Conservation (phyloP, 2,113 vertebrate species). For the Ceratotherium simum region DNA sequence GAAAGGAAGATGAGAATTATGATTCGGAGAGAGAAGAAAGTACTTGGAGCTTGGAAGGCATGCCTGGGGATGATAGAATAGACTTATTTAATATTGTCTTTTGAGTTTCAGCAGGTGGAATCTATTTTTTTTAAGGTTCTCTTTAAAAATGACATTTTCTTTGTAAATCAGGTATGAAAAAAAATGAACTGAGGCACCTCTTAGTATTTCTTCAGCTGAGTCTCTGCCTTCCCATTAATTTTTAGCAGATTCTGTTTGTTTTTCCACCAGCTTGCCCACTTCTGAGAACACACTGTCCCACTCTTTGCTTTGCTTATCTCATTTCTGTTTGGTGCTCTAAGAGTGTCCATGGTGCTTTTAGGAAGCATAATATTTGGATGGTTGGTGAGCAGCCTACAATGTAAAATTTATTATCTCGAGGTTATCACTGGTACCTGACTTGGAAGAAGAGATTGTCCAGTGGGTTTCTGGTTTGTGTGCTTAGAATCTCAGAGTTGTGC, state of each 20-base stretch:
- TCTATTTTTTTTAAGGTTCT: not conserved
- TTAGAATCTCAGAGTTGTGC: not conserved
- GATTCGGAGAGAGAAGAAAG: not conserved
- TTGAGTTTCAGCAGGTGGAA: not conserved
- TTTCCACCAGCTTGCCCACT: not conserved
- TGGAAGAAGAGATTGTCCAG: not conserved
- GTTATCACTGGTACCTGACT: not conserved
- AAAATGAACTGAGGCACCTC: rapidly evolving
- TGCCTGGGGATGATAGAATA: not conserved
- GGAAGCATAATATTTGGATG: not conserved
- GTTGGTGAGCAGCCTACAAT: not conserved
- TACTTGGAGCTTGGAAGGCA: not conserved
- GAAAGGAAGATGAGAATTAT: not conserved
- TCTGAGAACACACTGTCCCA: not conserved
- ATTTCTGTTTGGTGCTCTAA: constrained; percentile 50
- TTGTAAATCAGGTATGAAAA: not conserved
- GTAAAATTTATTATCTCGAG: not conserved
- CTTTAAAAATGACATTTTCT: constrained; percentile 8
- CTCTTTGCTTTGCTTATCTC: constrained; percentile 36
- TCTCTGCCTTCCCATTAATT: constrained; percentile 8
- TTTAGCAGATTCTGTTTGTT: constrained; percentile 14
- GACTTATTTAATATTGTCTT: not conserved
- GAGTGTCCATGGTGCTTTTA: not conserved
- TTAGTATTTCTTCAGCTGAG: not conserved
- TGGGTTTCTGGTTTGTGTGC: not conserved